phyloP scores from a whole-genome alignment of 2,113 vertebrate species.

The Colius striatus region DNA sequence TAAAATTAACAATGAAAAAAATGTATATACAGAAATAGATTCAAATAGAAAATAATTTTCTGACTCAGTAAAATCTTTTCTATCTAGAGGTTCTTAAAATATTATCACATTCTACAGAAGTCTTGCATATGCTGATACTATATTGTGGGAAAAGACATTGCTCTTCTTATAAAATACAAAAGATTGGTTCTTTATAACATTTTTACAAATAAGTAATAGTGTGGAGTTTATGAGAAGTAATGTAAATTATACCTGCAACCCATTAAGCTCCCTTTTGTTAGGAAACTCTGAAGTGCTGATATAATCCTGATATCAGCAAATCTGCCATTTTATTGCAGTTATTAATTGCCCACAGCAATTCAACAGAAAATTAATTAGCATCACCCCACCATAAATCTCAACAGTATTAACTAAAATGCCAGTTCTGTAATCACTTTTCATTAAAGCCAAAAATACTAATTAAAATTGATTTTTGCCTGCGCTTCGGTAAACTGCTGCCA shows the following conservation, averaged over 20 bases:
- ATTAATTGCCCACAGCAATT: conserved; percentile 74
- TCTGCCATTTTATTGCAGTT: conserved; percentile 75
- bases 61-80: neutral
- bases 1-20: neutral
- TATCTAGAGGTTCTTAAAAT: conserved; percentile 16
- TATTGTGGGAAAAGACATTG: conserved; percentile 57
- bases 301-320: conserved; percentile 74
- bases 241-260: conserved; percentile 73
- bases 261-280: conserved; percentile 75
- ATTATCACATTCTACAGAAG: conserved; percentile 34
- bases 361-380: conserved; percentile 85
- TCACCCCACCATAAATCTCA: conserved; percentile 80
- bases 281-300: conserved; percentile 72
- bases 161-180: conserved; percentile 60
- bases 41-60: neutral
- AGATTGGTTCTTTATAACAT: conserved; percentile 40
- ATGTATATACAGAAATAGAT: neutral
- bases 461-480: conserved; percentile 84
- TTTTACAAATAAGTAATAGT: conserved; percentile 70
- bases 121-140: conserved; percentile 42
- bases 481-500: conserved; percentile 79
- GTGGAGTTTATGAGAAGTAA: conserved; percentile 59
- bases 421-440: conserved; percentile 85
- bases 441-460: conserved; percentile 87
- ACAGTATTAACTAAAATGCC: conserved; percentile 84